A percentile compares a stretch with the other conserved stretches of the same genome.
Evolutionary conservation across 2,888 invertebrate species (phyloP).

Genomic region (Hirtodrosophila trivittata): DNA sequence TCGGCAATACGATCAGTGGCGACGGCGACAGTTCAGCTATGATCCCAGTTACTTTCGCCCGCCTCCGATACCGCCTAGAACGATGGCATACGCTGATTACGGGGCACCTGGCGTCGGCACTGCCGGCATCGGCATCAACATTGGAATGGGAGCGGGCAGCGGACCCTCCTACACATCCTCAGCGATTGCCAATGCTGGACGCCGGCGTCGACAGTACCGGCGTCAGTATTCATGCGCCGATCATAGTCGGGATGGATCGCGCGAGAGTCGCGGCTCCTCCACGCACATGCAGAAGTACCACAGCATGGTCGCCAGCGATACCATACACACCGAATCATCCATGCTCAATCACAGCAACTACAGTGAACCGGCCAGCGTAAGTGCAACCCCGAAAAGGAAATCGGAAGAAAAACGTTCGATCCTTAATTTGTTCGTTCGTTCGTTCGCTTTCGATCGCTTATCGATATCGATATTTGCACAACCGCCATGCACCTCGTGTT

Average conservation of each 20-base stretch:
- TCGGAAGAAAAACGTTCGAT: constrained; percentile 9
- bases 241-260: constrained; percentile 81
- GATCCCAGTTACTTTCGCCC: constrained; percentile 83
- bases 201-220: constrained; percentile 81
- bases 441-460: constrained; percentile 46
- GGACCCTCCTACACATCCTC: constrained; percentile 2
- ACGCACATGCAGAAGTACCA: constrained; percentile 66
- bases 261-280: constrained; percentile 82
- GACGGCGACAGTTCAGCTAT: constrained; percentile 83
- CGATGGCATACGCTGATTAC: constrained; percentile 69
- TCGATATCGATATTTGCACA: constrained; percentile 56
- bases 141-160: constrained; percentile 22
- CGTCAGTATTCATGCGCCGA: constrained; percentile 83
- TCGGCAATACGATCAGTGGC: constrained; percentile 83
- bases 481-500: constrained; percentile 57
- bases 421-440: constrained; percentile 23
- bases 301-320: constrained; percentile 77
- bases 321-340: constrained; percentile 76
- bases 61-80: constrained; percentile 68
- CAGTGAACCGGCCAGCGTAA: constrained; percentile 81
- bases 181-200: constrained; percentile 67
- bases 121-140: constrained; percentile 47
- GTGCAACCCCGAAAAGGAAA: constrained; percentile 45
- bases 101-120: constrained; percentile 35
- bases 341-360: constrained; percentile 74